Evolutionary conservation across 2,888 invertebrate genomes (phyloP), one percentile per base, ranked within the genome.

Genomic region (Protophormia terraenovae): DNA sequence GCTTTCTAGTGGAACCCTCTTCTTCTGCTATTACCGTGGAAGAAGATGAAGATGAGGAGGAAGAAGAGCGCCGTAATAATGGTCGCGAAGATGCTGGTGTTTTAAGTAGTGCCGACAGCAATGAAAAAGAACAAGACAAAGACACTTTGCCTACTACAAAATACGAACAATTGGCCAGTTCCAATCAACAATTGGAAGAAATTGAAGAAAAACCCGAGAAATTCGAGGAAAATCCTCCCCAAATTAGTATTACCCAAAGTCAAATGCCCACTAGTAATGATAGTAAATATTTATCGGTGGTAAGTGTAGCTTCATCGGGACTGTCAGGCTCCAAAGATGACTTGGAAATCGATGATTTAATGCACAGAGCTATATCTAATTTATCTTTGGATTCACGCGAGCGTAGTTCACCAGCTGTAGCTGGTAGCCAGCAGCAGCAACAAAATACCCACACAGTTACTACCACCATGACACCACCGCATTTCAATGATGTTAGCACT

Each of bases 301-400:
- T 86, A 0, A 79, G 85, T 45, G 85, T 85, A 14, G 78, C 78
- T 19, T 85, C 85, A 5, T 85, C 85, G 14, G 87, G 79, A 0
- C 66, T 89, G 2, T 87, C 87, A n/a, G 89, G 87, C 3, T 91
- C 90, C 58, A 91, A 91, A 62, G 93, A 93, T 87, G 93, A 93
- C 83, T 87, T 92, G 32, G 93, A 93, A 89, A 93, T 93, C 53
- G 92, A 93, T 80, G 93, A 93, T 75, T 89, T 92, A 0, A 93
- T 93, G 93, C 92, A 93, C 76, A 90, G 93, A 6, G 93, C 93
- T 45, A 92, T 93, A 72, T 93, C 93, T 0, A 93, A 93, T 88
- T 88, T 93, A 0, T 93, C 93, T 3, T 83, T 93, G 4, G 93
- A 93, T 77, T 92, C 92, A 0, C 89, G 93, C 2, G 93, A 93